Conservation (phyloP, 2,888 invertebrate species). For the Latrodectus elegans region DNA sequence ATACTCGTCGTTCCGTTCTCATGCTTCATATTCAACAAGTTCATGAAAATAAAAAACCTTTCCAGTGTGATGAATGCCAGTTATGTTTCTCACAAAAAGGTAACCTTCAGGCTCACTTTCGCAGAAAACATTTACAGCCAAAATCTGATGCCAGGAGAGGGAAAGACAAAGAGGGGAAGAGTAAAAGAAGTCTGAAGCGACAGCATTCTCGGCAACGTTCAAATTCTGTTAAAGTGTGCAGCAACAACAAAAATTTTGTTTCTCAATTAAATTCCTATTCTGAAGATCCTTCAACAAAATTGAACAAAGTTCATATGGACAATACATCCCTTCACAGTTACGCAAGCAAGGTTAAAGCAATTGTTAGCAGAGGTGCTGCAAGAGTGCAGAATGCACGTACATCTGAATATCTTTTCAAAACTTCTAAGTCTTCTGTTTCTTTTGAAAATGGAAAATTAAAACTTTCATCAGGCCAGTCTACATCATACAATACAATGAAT, state of each 20-base stretch:
- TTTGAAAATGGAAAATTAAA: constrained; percentile 7
- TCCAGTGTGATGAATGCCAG: constrained; percentile 59
- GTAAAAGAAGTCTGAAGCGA: constrained; percentile 28
- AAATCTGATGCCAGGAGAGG: constrained; percentile 23
- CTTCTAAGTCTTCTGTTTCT: constrained; percentile 33
- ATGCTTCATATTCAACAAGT: constrained; percentile 64
- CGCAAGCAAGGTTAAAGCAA: constrained; percentile 51
- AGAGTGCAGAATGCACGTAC: neutral
- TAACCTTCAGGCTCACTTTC: constrained; percentile 62
- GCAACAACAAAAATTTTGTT: constrained; percentile 32
- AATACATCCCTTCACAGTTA: constrained; percentile 54
- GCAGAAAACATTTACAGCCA: constrained; percentile 56
- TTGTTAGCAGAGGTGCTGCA: constrained; percentile 31
- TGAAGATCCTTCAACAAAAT: constrained; percentile 41
- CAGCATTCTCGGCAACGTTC: constrained; percentile 1
- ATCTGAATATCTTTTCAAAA: constrained; percentile 32
- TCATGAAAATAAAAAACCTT: constrained; percentile 64
- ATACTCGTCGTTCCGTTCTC: constrained; percentile 61
- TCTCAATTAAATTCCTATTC: neutral
- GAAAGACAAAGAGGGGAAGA: constrained; percentile 16
- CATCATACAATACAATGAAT: constrained; percentile 29
- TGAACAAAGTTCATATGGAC: constrained; percentile 35
- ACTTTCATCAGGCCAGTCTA: constrained; percentile 16
- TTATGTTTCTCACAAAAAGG: constrained; percentile 65
- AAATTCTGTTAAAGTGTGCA: constrained; percentile 21